Evolutionary conservation across 2,888 invertebrate species (phyloP), one percentile per base, ranked within the genome.

Genomic region (Cataglyphis altisquamis): DNA sequence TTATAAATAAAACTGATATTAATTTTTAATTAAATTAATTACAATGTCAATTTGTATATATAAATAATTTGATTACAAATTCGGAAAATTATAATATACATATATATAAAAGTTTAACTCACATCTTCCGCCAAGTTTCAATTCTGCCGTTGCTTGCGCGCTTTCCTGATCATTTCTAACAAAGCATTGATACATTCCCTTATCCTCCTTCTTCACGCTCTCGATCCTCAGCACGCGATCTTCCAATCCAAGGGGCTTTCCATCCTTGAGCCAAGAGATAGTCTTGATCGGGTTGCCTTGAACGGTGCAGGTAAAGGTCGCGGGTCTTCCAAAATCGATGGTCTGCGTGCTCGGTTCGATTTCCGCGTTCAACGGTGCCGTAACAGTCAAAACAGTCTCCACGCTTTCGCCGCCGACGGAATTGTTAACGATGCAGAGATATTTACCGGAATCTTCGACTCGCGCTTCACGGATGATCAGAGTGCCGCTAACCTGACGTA

Each of bases 141-240:
- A 95, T 96, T 99, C 98, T 72, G 98, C 98, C 80, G 98, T 98
- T 1, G 98, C 98, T 93, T 99, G 98, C 0, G 98, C 98, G 92
- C 98, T 98, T 94, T 98, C 98, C 94, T 98, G 98, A 92, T 98
- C 98, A 94, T 98, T 98, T 81, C 98, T 96, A 73, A 98, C 98
- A 93, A 99, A 98, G 94, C 99, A 99, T 94, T 99, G 99, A 95
- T 99, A 99, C 98, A 99, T 99, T 92, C 99, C 99, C 94, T 98
- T 98, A 95, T 99, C 99, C 95, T 98, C 98, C 92, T 98, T 98
- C 95, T 98, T 97, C 0, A 99, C 98, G 1, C 98, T 97, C 92
- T 98, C 98, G 92, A 99, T 98, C 88, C 98, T 96, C 64, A 99
- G 95, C 81, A 97, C 96, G 6, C 97, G 96, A 92, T 98, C 98